These are phyloP conservation scores for Marisa cornuarietis DNA, from an alignment of 1,140 invertebrate species.

Conservation along the genomic window DNA sequence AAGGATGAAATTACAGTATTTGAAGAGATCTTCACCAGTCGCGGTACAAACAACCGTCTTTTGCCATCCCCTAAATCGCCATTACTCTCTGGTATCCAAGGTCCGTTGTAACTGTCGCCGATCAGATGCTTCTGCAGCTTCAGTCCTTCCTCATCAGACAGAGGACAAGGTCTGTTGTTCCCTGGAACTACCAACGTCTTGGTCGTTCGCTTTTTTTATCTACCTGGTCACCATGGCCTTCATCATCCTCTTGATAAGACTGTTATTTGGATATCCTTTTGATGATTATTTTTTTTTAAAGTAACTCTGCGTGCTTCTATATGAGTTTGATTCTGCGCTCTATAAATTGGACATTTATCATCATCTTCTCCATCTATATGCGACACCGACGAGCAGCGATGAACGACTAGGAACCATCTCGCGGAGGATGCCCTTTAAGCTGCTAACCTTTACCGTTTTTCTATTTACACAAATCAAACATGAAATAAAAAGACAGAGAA, in stretches of 20 bases:
- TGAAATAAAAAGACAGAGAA: no score
- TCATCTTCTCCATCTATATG: slow-evolving; percentile 43
- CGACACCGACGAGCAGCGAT: not conserved
- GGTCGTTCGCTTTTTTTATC: slow-evolving; percentile 49
- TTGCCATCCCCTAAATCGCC: slow-evolving; percentile 17
- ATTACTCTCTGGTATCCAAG: not conserved
- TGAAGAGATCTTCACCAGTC: slow-evolving; percentile 2
- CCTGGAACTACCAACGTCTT: slow-evolving; percentile 27
- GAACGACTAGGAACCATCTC: not conserved
- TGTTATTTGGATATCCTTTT: no score
- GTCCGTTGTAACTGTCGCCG: not conserved
- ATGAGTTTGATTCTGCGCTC: no score
- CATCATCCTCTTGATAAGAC: slow-evolving; percentile 50
- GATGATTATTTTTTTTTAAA: no score
- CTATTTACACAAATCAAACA: no score
- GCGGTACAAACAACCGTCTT: slow-evolving; percentile 14
- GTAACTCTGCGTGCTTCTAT: no score
- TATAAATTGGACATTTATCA: slow-evolving; percentile 53
- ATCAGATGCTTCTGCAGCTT: not conserved
- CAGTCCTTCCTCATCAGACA: not conserved
- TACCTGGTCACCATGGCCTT: slow-evolving; percentile 47
- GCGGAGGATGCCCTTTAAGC: not conserved
- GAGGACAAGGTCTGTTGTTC: not conserved
- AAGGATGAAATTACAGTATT: slow-evolving; percentile 20
- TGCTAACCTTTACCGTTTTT: not conserved